These are phyloP conservation scores for Platycnemis pennipes DNA, from an alignment of 2,888 invertebrate species.

Conservation along the genomic window DNA sequence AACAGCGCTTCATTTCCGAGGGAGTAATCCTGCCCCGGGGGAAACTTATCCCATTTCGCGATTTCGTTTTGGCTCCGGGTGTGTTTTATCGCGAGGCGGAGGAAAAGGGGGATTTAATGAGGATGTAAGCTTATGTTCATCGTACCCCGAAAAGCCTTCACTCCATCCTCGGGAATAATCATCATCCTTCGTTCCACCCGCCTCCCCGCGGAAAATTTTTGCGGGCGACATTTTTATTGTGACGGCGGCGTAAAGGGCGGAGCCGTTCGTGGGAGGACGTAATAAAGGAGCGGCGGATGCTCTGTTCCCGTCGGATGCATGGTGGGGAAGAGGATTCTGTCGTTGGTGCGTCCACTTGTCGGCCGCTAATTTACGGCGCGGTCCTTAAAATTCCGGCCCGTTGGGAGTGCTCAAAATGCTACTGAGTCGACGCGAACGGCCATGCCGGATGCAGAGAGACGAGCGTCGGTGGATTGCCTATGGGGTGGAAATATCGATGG, in stretches of 20 bases:
- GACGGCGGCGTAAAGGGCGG: not conserved
- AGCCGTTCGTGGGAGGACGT: no score
- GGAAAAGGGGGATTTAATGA: constrained; percentile 22
- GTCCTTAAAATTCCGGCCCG: no score
- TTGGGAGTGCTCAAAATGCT: no score
- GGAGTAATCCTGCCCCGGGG: not conserved
- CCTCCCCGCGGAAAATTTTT: not conserved
- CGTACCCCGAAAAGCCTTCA: not conserved
- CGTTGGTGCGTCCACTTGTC: no score
- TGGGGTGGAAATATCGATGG: no score
- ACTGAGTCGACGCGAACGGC: no score
- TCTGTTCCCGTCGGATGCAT: no score
- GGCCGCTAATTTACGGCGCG: no score
- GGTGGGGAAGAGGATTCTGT: no score
- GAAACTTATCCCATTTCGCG: constrained; percentile 11
- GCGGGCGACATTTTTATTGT: not conserved
- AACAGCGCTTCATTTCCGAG: constrained; percentile 15
- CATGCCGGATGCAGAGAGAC: no score
- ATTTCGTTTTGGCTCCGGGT: not conserved
- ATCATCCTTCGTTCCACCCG: not conserved
- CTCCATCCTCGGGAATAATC: not conserved
- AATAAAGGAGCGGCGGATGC: no score
- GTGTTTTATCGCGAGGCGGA: not conserved
- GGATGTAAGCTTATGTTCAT: constrained; percentile 35
- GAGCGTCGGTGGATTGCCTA: no score